Conservation (phyloP, 1,140 invertebrate species). For the Batillaria attramentaria region DNA sequence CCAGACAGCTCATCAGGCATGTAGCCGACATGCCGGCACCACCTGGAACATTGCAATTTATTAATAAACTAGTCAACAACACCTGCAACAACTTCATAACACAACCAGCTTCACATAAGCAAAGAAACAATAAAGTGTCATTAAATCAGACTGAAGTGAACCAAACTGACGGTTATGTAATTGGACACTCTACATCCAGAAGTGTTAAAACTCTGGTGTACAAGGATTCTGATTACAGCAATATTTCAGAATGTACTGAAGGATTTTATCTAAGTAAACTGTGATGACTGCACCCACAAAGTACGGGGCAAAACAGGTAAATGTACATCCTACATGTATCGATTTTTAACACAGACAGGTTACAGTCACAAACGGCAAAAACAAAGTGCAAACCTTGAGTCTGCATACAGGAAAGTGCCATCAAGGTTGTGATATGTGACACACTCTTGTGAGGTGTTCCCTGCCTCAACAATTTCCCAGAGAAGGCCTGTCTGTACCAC, state of each 20-base stretch:
- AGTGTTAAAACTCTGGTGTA: neutral
- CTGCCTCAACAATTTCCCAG: slow-evolving; percentile 18
- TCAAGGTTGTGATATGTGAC: slow-evolving; percentile 23
- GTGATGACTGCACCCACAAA: neutral
- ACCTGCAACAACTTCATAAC: neutral
- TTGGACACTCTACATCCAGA: neutral
- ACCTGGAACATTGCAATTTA: slow-evolving; percentile 2
- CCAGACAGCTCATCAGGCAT: slow-evolving; percentile 26
- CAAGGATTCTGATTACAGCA: neutral
- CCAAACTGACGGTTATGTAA: neutral
- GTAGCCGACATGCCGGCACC: slow-evolving; percentile 25
- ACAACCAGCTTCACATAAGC: neutral
- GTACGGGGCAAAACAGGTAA: neutral
- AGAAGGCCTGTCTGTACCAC: slow-evolving; percentile 3
- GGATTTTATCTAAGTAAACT: neutral
- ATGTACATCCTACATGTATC: neutral
- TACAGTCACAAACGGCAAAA: neutral
- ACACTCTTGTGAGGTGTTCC: neutral
- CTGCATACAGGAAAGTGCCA: slow-evolving; percentile 26
- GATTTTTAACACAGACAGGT: neutral
- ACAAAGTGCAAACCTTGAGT: slow-evolving; percentile 16
- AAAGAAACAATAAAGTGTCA: neutral
- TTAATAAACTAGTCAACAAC: neutral
- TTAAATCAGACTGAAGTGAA: neutral
- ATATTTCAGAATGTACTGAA: neutral